Evolutionary conservation across 2,888 invertebrate genomes (phyloP), one percentile per base, ranked within the genome.

Genomic region (Autographa gamma): DNA sequence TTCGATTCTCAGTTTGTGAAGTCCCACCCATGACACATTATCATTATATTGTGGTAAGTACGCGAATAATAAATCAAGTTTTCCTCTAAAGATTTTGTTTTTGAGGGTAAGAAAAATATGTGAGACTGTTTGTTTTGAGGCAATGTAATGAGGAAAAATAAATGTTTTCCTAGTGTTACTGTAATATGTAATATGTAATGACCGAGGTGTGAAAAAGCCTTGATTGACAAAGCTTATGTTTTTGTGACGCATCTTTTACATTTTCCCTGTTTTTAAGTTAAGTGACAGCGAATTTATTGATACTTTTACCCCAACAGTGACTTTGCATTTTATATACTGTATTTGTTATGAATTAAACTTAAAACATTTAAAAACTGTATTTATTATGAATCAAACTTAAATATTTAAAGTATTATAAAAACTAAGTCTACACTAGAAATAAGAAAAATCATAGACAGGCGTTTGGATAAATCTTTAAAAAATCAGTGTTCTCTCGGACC

Each of bases 1-100:
- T 80, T 77, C 58, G 65, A 68, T 77, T 80, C 71, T 67, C 41
- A 48, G 19, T 1, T 54, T 58, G 72, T 74, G 71, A 70, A 77
- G 71, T 58, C 74, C 71, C 62, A 64, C 11, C 38, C 25, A 66
- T 71, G 81, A 80, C 71, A 74, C 61, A 74, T 1, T 38, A 60
- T n/a, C 8, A 8, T 66, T 63, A 66, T 56, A 18, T 1, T 58
- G 54, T 0, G 63, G 63, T 59, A 58, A 63, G 34, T 61, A 69
- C 58, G 52, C n/a, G 54, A 74, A 76, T 74, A 79, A 79, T 67
- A 69, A 48, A 61, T 18, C 25, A 0, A 43, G n/a, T 79, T 77
- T 77, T 77, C 79, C 76, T 76, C 62, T 11, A 32, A 19, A 64
- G 9, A 64, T 60, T 34, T 60, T 74, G 66, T 67, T 78, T 75